These are phyloP conservation scores for Mastomys natalensis DNA, from an alignment of 2,113 vertebrate species.

Conservation along the genomic window DNA sequence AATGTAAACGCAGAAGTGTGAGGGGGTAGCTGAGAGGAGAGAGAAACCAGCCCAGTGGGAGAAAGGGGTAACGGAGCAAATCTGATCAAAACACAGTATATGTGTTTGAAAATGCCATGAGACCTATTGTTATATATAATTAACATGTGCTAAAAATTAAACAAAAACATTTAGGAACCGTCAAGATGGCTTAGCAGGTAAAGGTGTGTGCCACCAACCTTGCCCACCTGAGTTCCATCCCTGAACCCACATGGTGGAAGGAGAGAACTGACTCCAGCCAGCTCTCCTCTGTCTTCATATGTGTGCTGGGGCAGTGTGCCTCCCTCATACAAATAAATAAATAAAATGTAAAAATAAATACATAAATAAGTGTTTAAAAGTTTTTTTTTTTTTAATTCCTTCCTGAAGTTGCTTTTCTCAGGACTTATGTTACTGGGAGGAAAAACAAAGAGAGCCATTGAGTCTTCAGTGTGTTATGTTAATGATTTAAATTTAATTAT, in stretches of 20 bases:
- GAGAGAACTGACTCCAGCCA: background rate
- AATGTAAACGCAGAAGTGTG: background rate
- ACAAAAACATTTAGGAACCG: background rate
- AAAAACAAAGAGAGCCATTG: background rate
- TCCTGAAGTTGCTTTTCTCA: background rate
- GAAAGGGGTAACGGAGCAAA: background rate
- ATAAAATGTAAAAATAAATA: background rate
- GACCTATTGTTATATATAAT: background rate
- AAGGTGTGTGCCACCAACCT: background rate
- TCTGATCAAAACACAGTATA: background rate
- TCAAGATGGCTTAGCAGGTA: background rate
- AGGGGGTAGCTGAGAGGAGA: background rate
- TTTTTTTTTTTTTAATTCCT: background rate
- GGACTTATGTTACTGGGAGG: no score
- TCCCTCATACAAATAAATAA: background rate
- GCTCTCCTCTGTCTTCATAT: background rate
- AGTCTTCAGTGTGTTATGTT: background rate
- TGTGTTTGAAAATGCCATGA: background rate
- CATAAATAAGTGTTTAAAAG: background rate
- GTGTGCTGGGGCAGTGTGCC: background rate
- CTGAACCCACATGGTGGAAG: background rate
- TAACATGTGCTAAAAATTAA: background rate
- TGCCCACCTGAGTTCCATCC: background rate
- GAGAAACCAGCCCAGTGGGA: background rate
- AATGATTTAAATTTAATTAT: background rate